These are phyloP conservation scores for Holothuria leucospilota DNA, from an alignment of 53 echinoderm and acorn worm genomes.

Conservation along the genomic window DNA sequence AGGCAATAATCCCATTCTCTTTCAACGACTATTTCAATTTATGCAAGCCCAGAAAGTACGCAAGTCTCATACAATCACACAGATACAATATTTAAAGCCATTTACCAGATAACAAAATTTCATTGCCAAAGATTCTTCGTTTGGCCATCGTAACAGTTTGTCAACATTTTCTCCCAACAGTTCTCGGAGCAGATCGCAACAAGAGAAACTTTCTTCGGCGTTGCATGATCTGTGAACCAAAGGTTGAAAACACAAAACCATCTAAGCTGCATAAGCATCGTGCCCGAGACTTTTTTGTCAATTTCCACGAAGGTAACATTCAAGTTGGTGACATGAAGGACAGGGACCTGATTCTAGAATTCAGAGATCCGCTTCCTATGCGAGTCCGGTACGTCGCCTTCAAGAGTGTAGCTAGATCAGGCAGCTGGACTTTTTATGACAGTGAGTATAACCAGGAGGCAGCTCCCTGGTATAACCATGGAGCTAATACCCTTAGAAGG, in stretches of 20 bases:
- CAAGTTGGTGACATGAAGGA: constrained; percentile 40
- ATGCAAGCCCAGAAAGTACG: no score
- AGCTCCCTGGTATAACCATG: no score
- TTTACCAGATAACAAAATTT: no score
- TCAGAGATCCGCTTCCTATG: constrained; percentile 20
- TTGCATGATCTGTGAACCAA: constrained; percentile 8
- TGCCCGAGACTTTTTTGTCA: constrained; percentile 2
- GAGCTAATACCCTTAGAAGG: no score
- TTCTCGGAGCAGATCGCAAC: constrained; percentile 33
- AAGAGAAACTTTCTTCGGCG: constrained; percentile 4
- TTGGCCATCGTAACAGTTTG: no score
- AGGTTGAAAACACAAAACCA: no score
- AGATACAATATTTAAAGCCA: no score
- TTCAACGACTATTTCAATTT: no score
- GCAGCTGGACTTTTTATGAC: constrained; percentile 34
- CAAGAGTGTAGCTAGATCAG: constrained; percentile 2
- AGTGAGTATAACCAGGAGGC: constrained; percentile 10
- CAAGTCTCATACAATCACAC: no score
- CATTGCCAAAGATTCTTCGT: no score
- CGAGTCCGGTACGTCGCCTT: constrained; percentile 23
- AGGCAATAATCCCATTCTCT: no score
- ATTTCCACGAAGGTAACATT: constrained; percentile 37
- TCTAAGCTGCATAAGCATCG: neutral
- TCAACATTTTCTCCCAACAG: neutral
- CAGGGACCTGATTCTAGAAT: constrained; percentile 14